Evolutionary conservation across 2,113 vertebrate genomes (phyloP).

Genomic region (Actinemys pallida): DNA sequence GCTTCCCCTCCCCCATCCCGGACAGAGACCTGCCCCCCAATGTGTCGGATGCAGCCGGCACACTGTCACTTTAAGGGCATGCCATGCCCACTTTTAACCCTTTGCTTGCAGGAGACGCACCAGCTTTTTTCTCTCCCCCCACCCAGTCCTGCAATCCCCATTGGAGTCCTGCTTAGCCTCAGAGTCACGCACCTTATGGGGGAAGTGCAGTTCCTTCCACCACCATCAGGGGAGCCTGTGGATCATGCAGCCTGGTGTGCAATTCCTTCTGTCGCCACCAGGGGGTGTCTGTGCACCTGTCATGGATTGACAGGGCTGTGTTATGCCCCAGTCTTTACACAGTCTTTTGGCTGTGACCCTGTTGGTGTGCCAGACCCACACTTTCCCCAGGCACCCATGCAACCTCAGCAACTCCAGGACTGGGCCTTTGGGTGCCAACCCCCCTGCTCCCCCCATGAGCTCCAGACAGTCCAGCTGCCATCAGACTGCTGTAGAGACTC

Average conservation of each 20-base stretch:
- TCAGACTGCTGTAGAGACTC: background rate
- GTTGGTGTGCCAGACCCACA: background rate
- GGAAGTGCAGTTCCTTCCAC: background rate
- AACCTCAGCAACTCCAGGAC: background rate
- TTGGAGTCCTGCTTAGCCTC: background rate
- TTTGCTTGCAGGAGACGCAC: constrained; percentile 78
- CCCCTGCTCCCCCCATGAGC: background rate
- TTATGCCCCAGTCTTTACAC: background rate
- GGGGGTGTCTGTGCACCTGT: background rate
- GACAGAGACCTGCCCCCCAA: constrained; percentile 71
- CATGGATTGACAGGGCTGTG: background rate
- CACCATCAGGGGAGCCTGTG: background rate
- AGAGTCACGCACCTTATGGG: background rate
- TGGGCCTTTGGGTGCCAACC: too few relatives aligned
- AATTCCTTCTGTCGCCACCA: background rate
- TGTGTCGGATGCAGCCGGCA: constrained; percentile 58
- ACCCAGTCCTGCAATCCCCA: background rate
- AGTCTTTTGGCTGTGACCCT: background rate
- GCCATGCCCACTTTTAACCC: background rate
- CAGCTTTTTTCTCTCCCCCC: background rate
- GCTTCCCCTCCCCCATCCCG: constrained; percentile 42
- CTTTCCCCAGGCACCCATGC: background rate
- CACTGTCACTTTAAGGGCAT: constrained; percentile 45
- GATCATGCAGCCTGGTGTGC: background rate
- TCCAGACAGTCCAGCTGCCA: background rate